Evolutionary conservation across 2,888 invertebrate genomes (phyloP).

Genomic region (Cerastoderma edule): DNA sequence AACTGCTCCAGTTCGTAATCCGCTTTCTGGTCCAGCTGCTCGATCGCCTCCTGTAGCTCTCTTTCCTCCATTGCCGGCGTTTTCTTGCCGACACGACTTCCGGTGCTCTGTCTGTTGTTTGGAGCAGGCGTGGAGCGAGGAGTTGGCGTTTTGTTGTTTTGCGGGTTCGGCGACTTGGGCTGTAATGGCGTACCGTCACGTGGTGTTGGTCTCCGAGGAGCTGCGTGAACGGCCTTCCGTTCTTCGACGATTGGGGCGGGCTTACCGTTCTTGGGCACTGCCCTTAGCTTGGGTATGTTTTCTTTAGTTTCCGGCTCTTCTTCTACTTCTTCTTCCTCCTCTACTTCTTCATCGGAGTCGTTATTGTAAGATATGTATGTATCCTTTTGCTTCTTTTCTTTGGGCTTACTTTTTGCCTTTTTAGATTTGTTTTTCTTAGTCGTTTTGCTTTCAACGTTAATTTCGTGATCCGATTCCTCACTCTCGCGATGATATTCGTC

Average conservation of each 20-base stretch:
- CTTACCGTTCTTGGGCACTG: not conserved
- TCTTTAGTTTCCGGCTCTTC: conserved; percentile 24
- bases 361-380: conserved; percentile 1
- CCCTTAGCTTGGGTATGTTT: conserved; percentile 11
- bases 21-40: conserved; percentile 47
- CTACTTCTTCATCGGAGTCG: not conserved
- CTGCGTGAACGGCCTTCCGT: conserved; percentile 3
- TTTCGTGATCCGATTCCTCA: conserved; percentile 7
- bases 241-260: conserved; percentile 10
- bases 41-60: conserved; percentile 39
- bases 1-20: conserved; percentile 58
- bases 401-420: conserved; percentile 23
- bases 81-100: conserved; percentile 1
- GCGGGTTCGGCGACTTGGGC: conserved; percentile 20
- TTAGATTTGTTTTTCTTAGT: conserved; percentile 17
- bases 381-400: conserved; percentile 2
- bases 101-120: not conserved
- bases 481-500: not conserved
- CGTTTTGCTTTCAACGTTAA: not conserved
- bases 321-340: conserved; percentile 21
- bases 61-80: conserved; percentile 24
- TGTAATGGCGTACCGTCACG: conserved; percentile 10
- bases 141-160: conserved; percentile 5
- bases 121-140: not conserved
- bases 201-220: conserved; percentile 10